Base-by-base conservation (phyloP, 1,140 invertebrate species). In the Eueides isabella region DNA sequence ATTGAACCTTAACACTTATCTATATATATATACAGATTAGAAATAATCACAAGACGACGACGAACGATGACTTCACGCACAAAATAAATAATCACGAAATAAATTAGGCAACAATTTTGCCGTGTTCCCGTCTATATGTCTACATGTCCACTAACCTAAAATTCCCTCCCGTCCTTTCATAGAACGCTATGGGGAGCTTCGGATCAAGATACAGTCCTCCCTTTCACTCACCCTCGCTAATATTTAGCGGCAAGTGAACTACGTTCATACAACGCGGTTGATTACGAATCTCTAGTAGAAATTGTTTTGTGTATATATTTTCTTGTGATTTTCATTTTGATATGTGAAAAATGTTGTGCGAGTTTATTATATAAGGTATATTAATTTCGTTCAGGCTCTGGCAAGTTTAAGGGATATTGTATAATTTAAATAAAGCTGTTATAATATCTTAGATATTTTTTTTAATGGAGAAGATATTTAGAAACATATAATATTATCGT, bases 91-190 rank as follows among this genome's bases (percentile, higher is more conserved):
- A 93, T 88, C 88, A 92, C 86, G 93, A 93, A 92, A 85, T 92
- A 93, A 92, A 92, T 90, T 87, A 92, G 90, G 91, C 92, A 93
- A 94, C 93, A 89, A 90, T 88, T 87, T 86, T 91, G 93, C 90
- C 93, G 93, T 94, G 93, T 92, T 90, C 85, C 83, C 91, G 88
- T 93, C 89, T 91, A 89, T 93, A 93, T 91, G 88, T 91, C 92
- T 93, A 93, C 93, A 94, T 94, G 91, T 91, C 93, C 93, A 94
- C 93, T 94, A 93, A 92, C 89, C 91, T 91, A 93, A 92, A 92
- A 92, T 88, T 86, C 85, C 85, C 87, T 84, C 83, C 76, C 81
- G 85, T 86, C 85, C 89, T 87, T 88, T 90, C 84, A 85, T 83
- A 85, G 85, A 82, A 85, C 87, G 86, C 88, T 83, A 91, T 91